Evolutionary conservation across 2,888 invertebrate genomes (phyloP), one percentile per base, ranked within the genome.

Genomic region (Drosophila borborema): DNA sequence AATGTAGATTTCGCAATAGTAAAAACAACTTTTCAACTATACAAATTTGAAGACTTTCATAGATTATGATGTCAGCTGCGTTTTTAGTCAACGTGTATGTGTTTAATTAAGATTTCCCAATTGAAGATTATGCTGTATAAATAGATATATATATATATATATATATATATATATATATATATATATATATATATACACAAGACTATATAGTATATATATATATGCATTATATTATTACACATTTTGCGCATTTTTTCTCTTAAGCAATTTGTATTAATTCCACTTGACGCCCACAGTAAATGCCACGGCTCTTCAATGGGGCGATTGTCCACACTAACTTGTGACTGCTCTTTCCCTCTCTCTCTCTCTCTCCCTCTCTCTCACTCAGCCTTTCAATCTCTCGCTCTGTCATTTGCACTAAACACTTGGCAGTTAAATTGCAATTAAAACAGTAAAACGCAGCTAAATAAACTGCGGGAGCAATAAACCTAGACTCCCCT

Each of bases 361-460:
- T 14, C n/a, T n/a, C n/a, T 14, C 49, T 4, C 43, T 28, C 36
- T 12, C 18, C 10, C 45, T 16, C n/a, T n/a, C n/a, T 10, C 49
- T 4, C 43, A 20, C 36, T 12, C 36, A 23, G 23, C 10, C 14
- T 16, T 18, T n/a, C n/a, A 8, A 31, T 31, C 31, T 43, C 3
- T 38, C 31, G n/a, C 16, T 60, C 61, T 60, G 41, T 59, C 31
- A 18, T n/a, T 72, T 36, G 56, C 48, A 51, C 60, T 73, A 79
- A 80, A 65, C 68, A 75, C 58, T 82, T 48, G 54, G 49, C 65
- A 66, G 70, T 71, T 80, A 72, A 80, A 80, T 75, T 72, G 75
- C 65, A 80, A 80, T 82, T 82, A 82, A 80, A 79, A 59, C 61
- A 41, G 36, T 40, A 67, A 74, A 73, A 63, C 60, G 61, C 67